Evolutionary conservation across 2,888 invertebrate genomes (phyloP).

Genomic region (Catocala nupta): DNA sequence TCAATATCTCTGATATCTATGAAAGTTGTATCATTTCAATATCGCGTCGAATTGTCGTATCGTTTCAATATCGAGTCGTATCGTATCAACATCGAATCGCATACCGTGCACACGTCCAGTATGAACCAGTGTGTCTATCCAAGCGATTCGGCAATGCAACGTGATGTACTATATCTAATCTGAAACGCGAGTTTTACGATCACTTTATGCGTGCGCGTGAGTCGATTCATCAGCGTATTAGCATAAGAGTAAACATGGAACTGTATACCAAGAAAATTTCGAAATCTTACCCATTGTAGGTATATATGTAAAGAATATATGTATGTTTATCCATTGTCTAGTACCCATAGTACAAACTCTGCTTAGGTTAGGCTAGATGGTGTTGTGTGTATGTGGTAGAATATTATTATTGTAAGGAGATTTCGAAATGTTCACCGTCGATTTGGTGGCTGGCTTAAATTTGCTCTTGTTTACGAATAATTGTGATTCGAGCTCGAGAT

Average conservation of each 20-base stretch:
- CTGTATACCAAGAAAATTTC: neutral
- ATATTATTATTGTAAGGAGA: too few relatives aligned
- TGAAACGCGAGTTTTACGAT: slow-evolving; percentile 44
- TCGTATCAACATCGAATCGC: slow-evolving; percentile 1
- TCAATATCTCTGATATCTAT: too few relatives aligned
- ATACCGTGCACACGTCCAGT: neutral
- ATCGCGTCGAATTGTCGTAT: neutral
- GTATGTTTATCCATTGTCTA: too few relatives aligned
- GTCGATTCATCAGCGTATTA: slow-evolving; percentile 46
- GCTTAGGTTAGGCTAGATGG: too few relatives aligned
- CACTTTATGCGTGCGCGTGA: slow-evolving; percentile 41
- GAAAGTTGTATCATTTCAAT: too few relatives aligned
- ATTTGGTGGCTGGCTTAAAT: too few relatives aligned
- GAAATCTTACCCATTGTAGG: neutral
- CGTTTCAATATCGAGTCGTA: neutral
- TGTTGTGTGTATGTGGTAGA: too few relatives aligned
- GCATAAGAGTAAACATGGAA: slow-evolving; percentile 23
- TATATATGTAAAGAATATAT: too few relatives aligned
- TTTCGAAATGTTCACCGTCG: too few relatives aligned
- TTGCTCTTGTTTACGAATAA: too few relatives aligned
- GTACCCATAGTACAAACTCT: too few relatives aligned
- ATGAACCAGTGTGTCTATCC: slow-evolving; percentile 28
- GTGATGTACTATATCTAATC: slow-evolving; percentile 43
- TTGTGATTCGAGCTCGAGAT: too few relatives aligned
- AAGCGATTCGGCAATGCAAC: slow-evolving; percentile 34